Evolutionary conservation across 2,113 vertebrate species (phyloP).

Genomic region (Azemiops feae): DNA sequence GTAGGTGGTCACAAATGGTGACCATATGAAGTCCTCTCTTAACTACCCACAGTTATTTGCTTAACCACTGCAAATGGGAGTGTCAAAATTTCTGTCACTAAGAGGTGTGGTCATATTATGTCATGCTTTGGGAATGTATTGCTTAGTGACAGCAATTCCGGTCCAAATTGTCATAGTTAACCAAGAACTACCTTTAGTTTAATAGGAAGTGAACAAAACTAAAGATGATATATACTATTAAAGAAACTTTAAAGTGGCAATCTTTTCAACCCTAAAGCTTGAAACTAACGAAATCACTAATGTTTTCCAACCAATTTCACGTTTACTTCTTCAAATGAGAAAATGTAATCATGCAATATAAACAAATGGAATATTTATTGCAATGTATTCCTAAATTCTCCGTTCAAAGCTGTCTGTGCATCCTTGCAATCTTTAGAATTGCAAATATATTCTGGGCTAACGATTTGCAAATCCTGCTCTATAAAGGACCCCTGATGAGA

Average conservation of each 20-base stretch:
- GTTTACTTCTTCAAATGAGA: neutral
- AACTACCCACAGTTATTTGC: neutral
- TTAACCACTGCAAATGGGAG: neutral
- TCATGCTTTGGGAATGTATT: neutral
- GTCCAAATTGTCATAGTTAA: neutral
- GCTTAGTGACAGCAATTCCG: neutral
- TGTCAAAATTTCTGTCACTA: neutral
- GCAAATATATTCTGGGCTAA: neutral
- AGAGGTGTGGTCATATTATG: neutral
- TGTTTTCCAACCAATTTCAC: neutral
- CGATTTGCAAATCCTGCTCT: neutral
- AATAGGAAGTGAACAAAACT: neutral
- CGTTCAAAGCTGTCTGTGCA: neutral
- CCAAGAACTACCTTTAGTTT: neutral
- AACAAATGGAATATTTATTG: neutral
- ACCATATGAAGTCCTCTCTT: neutral
- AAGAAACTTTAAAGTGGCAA: neutral
- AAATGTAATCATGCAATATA: neutral
- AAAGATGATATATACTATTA: neutral
- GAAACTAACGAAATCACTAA: neutral
- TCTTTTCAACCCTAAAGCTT: neutral
- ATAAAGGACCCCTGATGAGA: conserved; percentile 25
- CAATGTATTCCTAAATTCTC: neutral
- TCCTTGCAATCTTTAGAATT: neutral
- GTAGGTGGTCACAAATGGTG: neutral